Base-by-base conservation (phyloP, 2,888 invertebrate species). In the Caenorhabditis sp. region DNA sequence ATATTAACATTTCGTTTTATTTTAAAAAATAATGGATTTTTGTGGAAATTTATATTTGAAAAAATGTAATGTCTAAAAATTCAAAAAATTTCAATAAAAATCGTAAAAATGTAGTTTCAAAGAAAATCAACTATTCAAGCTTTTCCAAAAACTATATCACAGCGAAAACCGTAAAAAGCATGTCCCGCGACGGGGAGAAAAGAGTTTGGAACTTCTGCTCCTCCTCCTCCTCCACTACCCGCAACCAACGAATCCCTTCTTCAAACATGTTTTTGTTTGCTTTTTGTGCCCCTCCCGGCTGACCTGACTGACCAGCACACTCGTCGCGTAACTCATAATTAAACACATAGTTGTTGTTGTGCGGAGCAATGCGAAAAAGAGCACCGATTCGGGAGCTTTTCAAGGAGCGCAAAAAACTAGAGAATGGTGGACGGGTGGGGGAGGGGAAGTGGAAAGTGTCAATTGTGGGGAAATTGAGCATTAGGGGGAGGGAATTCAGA, bases 201-300 rank as follows among this genome's bases (percentile, higher is more conserved):
- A 40, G 40, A 40, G 40, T 15, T 40, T 40, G 11, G 40, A 40
- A 40, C 3, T 35, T 35, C 6, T 8, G 11, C 35, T 11, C 5
- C 5, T 11, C 35, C 35, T 35, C 35, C 11, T 11, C 35, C 35
- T 8, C 6, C 35, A 5, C 35, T 11, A 5, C 35, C 6, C 35
- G 35, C 35, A 11, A 11, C 11, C 11, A 8, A 13, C 32, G 72
- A 64, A 74, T 65, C 74, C 74, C 53, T 50, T 60, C 37, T 35
- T 60, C 67, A 74, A 74, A 74, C 74, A 74, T 74, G 74, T 74
- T 74, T 74, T 74, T 74, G 74, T 74, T 74, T 74, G 74, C 50
- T 65, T 20, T 40, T 44, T 24, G 2, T 15, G 9, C 13, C 3
- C 8, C 40, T 15, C 13, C 40, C 40, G 6, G 40, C 40, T 40